Base-by-base conservation (phyloP, 2,797 vertebrate species). In the Lagocephalus sceleratus region DNA sequence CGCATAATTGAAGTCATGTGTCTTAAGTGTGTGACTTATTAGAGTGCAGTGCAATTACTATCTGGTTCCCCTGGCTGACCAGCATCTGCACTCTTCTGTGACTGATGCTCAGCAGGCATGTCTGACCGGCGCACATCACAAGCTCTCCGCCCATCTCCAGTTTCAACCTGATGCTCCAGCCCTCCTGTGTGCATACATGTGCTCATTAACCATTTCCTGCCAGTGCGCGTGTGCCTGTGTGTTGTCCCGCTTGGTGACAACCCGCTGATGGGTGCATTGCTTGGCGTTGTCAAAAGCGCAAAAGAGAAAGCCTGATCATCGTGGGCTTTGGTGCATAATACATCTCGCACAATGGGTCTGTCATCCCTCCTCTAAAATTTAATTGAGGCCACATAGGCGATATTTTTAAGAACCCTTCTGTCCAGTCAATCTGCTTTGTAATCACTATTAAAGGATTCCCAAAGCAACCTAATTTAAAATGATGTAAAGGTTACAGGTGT, bases 41-140 rank as follows among this genome's bases (percentile, higher is more conserved):
- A 84, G 85, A 85, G 82, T 70, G 81, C 73, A 78, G 62, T 74
- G 79, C 83, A 89, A 90, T 90, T 89, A 90, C 73, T 57, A 68
- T 42, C 49, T 23, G 71, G 16, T 2, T 87, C 84, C 85, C 82
- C 73, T 71, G 77, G 78, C 75, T 84, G 79, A 80, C 59, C 69
- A 75, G 79, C 43, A 72, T 66, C 73, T 75, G 74, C 62, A 63
- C 53, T 65, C 73, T 49, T 54, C 47, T 60, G 66, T 81, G 73
- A 85, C 56, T 80, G 82, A 85, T 78, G 73, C 68, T 71, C 81
- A 67, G 69, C 68, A 76, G 53, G 50, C 68, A 56, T 48, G 68
- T 64, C 79, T 62, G 73, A 69, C 66, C 71, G 66, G 49, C 68
- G 64, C 32, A 26, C 73, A 73, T 76, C 69, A 68, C 49, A 51